Evolutionary conservation across 1,140 invertebrate genomes (phyloP), one percentile per base, ranked within the genome.

Genomic region (Lucilia cuprina): DNA sequence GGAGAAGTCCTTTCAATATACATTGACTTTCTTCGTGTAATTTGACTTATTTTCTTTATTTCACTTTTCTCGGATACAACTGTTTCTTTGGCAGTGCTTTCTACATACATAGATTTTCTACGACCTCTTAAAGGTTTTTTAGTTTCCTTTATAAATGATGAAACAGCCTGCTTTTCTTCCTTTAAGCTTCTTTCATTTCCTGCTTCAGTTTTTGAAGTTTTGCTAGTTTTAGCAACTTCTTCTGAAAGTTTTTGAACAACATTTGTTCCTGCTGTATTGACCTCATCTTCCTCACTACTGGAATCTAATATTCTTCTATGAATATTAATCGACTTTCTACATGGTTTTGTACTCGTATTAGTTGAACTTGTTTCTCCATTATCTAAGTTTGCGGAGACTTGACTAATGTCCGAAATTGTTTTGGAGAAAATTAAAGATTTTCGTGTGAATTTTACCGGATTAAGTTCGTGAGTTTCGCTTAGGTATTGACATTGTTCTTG

Each of bases 71-170:
- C 25, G 25, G 25, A 30, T 30, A 30, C 25, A 19, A 19, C 19
- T 25, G n/a, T 25, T 70, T 70, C 19, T 19, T 4, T 8, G 19
- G n/a, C 8, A 21, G 65, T 21, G 0, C n/a, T 12, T 55, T 60
- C 50, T 2, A 60, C 75, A 47, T n/a, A 78, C 35, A 78, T 50
- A 12, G 77, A 80, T 49, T 80, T 80, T 50, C 77, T 9, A n/a
- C 77, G n/a, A n/a, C 17, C n/a, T 41, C 35, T 78, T 14, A 35
- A 35, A 35, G 74, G 30, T 35, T 35, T 75, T 12, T 75, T 35
- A 75, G 5, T 17, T 60, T 60, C n/a, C 3, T 60, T 41, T 10
- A 5, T 41, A 41, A 8, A 0, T 41, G 41, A 2, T 8, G 41
- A 8, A 7, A 8, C 7, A 0, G 41, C 41, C 10, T 41, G 2